Conservation (phyloP, 1,140 invertebrate species). For the Papilio glaucus region DNA sequence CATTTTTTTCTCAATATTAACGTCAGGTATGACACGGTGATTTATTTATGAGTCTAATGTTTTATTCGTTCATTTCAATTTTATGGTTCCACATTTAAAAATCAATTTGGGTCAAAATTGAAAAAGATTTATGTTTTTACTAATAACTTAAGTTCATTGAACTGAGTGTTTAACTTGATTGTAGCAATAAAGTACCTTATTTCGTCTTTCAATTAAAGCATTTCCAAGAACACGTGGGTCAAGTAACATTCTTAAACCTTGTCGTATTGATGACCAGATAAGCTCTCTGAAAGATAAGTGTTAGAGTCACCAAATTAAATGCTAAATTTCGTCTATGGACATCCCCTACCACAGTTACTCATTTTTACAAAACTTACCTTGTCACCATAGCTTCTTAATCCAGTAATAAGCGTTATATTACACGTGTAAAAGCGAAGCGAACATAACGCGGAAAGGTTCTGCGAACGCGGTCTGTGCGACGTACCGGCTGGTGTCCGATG, state of each 20-base stretch:
- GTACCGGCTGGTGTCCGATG: neutral
- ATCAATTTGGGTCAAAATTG: neutral
- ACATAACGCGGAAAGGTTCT: conserved; percentile 10
- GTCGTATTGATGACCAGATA: too few species aligned
- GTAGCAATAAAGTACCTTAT: neutral
- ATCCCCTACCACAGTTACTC: too few species aligned
- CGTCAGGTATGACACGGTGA: neutral
- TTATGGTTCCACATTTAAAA: conserved; percentile 7
- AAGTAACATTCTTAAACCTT: too few species aligned
- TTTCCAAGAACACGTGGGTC: too few species aligned
- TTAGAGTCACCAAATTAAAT: too few species aligned
- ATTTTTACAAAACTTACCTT: too few species aligned
- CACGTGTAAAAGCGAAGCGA: neutral
- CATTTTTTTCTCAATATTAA: neutral
- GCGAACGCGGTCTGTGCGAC: neutral
- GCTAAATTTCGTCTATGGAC: too few species aligned
- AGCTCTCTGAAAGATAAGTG: too few species aligned
- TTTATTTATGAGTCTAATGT: neutral
- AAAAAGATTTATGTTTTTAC: conserved; percentile 11
- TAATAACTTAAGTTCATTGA: conserved; percentile 2
- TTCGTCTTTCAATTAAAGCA: too few species aligned
- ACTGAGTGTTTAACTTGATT: neutral
- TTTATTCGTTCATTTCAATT: neutral
- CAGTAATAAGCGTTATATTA: neutral
- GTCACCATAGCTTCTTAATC: neutral